phyloP scores from a whole-genome alignment of 1,140 invertebrate genomes.

The Drosophila ercepeae region DNA sequence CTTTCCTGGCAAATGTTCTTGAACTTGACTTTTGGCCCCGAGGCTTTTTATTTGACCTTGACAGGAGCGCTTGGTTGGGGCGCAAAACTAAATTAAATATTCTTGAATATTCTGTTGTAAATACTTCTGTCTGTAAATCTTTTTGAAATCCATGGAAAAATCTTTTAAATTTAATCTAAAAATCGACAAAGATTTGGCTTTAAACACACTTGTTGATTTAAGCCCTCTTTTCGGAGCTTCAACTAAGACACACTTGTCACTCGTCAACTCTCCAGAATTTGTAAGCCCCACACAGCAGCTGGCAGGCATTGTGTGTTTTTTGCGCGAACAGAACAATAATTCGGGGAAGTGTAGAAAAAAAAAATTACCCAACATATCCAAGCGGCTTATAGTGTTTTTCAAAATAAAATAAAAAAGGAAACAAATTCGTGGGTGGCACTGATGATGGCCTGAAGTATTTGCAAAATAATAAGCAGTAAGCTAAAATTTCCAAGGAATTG shows the following conservation, averaged over 20 bases:
- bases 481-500: slow-evolving; percentile 57
- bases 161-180: no score
- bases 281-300: slow-evolving; percentile 31
- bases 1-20: slow-evolving; percentile 2
- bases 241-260: slow-evolving; percentile 39
- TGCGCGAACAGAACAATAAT: no score
- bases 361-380: slow-evolving; percentile 32
- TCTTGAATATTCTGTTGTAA: no score
- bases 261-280: slow-evolving; percentile 31
- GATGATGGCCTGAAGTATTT: slow-evolving; percentile 51
- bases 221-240: neutral
- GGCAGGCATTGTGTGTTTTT: no score
- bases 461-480: slow-evolving; percentile 56
- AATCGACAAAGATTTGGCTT: no score
- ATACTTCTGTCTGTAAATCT: no score
- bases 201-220: slow-evolving; percentile 47
- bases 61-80: neutral
- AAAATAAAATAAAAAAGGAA: neutral
- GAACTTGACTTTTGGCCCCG: slow-evolving; percentile 1
- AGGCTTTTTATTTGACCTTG: neutral
- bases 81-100: no score
- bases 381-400: slow-evolving; percentile 23
- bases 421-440: neutral
- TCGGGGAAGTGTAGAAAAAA: no score
- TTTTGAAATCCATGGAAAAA: no score